Conservation (phyloP, 2,797 vertebrate genomes). For the Falco biarmicus region DNA sequence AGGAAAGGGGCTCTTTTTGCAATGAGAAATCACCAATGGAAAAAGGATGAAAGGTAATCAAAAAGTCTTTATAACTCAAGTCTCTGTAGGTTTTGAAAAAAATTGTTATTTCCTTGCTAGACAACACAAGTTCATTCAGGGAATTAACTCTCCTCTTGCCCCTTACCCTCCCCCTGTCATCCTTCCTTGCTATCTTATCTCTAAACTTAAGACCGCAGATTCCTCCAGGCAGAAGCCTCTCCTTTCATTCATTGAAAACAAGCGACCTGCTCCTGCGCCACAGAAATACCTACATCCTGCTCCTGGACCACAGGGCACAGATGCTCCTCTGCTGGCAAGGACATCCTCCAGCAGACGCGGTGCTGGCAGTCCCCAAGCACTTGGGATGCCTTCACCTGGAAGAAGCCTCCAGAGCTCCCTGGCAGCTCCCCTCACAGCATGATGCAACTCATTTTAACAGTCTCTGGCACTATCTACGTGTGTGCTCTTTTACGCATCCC, state of each 20-base stretch:
- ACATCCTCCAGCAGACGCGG: accelerated
- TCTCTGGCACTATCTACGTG: accelerated
- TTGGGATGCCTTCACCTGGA: neutral
- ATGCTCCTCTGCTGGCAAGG: neutral
- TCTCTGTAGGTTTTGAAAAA: conserved; percentile 39
- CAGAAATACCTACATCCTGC: neutral
- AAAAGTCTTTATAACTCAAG: conserved; percentile 55
- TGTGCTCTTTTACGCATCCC: neutral
- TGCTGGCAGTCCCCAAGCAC: accelerated
- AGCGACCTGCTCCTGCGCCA: neutral
- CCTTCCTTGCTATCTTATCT: neutral
- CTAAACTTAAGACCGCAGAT: neutral
- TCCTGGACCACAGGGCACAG: accelerated
- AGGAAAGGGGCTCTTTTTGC: conserved; percentile 57
- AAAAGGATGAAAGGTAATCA: conserved; percentile 66
- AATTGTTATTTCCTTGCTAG: conserved; percentile 46
- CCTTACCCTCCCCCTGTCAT: neutral
- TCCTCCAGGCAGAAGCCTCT: conserved; percentile 10
- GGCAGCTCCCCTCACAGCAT: neutral
- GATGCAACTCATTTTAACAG: accelerated
- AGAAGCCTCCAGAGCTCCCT: neutral
- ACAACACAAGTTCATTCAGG: conserved; percentile 33
- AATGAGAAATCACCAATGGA: conserved; percentile 55
- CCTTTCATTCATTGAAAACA: neutral
- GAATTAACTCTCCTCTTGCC: conserved; percentile 44